Evolutionary conservation across 2,888 invertebrate genomes (phyloP).

Genomic region (Ariolimax columbianus): DNA sequence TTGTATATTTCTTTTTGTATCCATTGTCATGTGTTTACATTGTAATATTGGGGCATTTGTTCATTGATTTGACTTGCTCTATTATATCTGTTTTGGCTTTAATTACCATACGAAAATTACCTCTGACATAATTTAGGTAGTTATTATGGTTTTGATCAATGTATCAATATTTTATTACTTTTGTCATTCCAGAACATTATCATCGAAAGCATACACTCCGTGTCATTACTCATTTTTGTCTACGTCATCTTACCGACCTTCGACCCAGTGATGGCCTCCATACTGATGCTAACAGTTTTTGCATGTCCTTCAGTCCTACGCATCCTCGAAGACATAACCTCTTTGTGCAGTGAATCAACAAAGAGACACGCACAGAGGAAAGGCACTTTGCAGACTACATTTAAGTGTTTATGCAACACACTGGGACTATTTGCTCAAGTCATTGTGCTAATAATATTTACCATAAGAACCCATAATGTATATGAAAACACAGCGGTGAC

Average conservation of each 20-base stretch:
- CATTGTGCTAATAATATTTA: slow-evolving; percentile 56
- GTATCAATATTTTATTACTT: background rate
- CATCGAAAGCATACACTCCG: slow-evolving; percentile 64
- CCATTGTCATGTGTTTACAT: no score
- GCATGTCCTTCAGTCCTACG: slow-evolving; percentile 60
- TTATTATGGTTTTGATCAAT: background rate
- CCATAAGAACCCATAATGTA: slow-evolving; percentile 30
- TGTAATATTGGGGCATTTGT: no score
- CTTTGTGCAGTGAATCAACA: background rate
- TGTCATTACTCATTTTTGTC: slow-evolving; percentile 63
- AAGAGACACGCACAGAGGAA: background rate
- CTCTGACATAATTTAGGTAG: no score
- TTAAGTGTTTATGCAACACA: slow-evolving; percentile 51
- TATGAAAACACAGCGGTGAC: slow-evolving; percentile 79
- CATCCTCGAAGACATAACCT: slow-evolving; percentile 48
- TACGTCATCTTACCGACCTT: slow-evolving; percentile 64
- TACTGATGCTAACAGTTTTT: slow-evolving; percentile 58
- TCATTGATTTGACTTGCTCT: no score
- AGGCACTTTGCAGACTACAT: background rate
- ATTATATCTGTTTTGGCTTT: no score
- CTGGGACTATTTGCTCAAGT: slow-evolving; percentile 57
- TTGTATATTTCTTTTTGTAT: no score
- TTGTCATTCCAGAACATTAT: slow-evolving; percentile 58
- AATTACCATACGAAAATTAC: no score
- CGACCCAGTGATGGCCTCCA: slow-evolving; percentile 61